Base-by-base conservation (phyloP, 2,888 invertebrate species). In the Spodoptera picta region DNA sequence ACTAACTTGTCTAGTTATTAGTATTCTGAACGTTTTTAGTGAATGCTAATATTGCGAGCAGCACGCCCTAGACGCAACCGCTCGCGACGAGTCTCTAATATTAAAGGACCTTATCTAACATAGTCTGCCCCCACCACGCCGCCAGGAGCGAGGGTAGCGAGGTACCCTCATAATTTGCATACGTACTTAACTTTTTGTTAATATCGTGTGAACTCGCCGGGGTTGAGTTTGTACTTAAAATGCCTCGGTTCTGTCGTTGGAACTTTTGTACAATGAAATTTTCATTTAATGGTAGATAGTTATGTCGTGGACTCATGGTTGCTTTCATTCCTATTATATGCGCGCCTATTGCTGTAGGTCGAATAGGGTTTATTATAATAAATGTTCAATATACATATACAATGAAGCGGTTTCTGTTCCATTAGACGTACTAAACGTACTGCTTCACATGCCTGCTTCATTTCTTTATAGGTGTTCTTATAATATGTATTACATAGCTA, bases 61-160 rank as follows among this genome's bases (percentile, higher is more conserved):
- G 65, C 58, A 48, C 50, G 79, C 72, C 61, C 68, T 62, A 68
- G 77, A 60, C 79, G 55, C 71, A 76, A 68, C 68, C 63, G 60
- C 63, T 47, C 56, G 6, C 59, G 48, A 75, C 79, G 55, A 58
- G 69, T 31, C 48, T 11, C 51, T 61, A 76, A 76, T 79, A 72
- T 79, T 77, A 79, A 36, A 76, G 76, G 57, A 60, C 65, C 24
- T 57, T 51, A 65, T 61, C 47, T 69, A 46, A 56, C 55, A 27
- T 49, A 49, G 43, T 56, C 50, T 44, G 24, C 43, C 57, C 52
- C 41, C 55, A 12, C 9, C 51, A 36, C 12, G 42, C 31, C 46
- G 11, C 60, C 42, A 19, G 48, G 48, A 9, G 36, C 10, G 19
- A 19, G 24, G 44, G 19, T 73, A 48, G 60, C 62, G 61, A 73